A percentile compares a stretch with the other conserved stretches of the same genome.
Evolutionary conservation across 2,888 invertebrate genomes (phyloP).

Genomic region (Lasioglossum marginatum): DNA sequence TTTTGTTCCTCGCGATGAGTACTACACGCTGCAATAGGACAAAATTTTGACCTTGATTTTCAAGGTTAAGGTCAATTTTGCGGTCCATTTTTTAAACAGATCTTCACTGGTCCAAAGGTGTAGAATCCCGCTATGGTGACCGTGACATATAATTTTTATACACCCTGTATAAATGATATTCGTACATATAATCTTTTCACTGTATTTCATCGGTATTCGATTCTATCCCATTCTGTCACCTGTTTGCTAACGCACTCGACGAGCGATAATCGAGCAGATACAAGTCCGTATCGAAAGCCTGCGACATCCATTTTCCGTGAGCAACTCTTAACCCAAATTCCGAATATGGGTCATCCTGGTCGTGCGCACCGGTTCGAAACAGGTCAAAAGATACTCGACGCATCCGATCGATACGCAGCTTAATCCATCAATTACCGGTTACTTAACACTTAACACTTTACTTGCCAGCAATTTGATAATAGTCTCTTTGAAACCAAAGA

Average conservation of each 20-base stretch:
- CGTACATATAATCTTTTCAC: neutral
- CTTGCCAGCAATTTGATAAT: neutral
- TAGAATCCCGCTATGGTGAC: too few species aligned
- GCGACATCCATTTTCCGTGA: conserved; percentile 12
- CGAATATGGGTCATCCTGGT: conserved; percentile 27
- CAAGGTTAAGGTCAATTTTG: too few species aligned
- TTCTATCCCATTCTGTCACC: neutral
- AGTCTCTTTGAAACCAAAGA: neutral
- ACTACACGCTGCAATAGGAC: too few species aligned
- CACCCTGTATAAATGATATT: too few species aligned
- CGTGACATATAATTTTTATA: too few species aligned
- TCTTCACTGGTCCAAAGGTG: too few species aligned
- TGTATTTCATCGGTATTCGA: neutral
- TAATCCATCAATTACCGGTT: conserved; percentile 19
- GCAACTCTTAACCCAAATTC: conserved; percentile 42
- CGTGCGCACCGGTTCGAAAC: neutral
- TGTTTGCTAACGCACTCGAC: conserved; percentile 15
- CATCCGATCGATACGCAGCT: conserved; percentile 22
- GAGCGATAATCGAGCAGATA: conserved; percentile 14
- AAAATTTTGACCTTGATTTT: too few species aligned
- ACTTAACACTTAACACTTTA: neutral
- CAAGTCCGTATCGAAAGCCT: neutral
- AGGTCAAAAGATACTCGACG: conserved; percentile 22
- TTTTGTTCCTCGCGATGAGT: too few species aligned
- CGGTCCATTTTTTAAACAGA: too few species aligned